phyloP scores from a whole-genome alignment of 2,113 vertebrate species.

The Etheostoma cragini region DNA sequence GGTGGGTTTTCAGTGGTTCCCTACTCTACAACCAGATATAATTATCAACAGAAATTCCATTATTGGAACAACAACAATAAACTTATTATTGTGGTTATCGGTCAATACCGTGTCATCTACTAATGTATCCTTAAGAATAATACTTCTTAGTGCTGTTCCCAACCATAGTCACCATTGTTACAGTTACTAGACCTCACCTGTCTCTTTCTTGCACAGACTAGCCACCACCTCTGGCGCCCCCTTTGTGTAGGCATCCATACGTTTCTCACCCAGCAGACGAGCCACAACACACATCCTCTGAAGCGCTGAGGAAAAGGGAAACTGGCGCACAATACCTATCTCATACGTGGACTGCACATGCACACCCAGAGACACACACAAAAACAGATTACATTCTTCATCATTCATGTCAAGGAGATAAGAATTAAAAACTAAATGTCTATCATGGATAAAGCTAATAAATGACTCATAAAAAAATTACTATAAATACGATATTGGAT shows the following conservation, averaged over 20 bases:
- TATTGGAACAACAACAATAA: background rate
- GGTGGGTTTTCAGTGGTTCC: background rate
- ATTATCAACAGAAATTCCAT: background rate
- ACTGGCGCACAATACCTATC: conserved; percentile 97
- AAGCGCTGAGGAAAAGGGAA: conserved; percentile 94
- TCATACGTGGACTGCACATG: conserved; percentile 89
- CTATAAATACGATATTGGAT: background rate
- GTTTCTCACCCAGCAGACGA: conserved; percentile 91
- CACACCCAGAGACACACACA: conserved; percentile 5
- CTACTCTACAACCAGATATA: background rate
- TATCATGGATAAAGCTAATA: background rate
- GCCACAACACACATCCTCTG: conserved; percentile 96
- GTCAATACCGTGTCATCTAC: background rate
- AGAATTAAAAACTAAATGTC: background rate
- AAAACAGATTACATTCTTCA: background rate
- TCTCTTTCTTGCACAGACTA: conserved; percentile 92
- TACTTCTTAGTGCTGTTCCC: background rate
- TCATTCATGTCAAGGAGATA: background rate
- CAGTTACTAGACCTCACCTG: conserved; percentile 80
- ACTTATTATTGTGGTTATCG: background rate
- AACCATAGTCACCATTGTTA: background rate
- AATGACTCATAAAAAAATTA: background rate
- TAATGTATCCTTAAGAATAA: background rate
- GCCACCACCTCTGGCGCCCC: conserved; percentile 95
- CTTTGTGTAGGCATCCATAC: conserved; percentile 96